Percentiles rank a stretch among this genome's conserved stretches.
Conservation (phyloP, 1,140 invertebrate species). For the Spodoptera frugiperda region DNA sequence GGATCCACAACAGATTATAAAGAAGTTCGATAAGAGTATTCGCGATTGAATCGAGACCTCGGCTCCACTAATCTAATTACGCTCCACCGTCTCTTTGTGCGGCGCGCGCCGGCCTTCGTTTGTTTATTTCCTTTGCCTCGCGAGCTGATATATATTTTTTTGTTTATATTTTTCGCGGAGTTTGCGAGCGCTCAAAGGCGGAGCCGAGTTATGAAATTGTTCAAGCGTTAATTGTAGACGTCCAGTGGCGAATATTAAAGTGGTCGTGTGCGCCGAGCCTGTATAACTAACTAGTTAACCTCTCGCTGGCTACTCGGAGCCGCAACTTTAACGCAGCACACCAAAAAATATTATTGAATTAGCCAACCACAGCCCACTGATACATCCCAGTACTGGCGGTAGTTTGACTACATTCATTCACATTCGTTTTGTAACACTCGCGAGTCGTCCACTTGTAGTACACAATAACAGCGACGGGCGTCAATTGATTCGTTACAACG, state of each 20-base stretch:
- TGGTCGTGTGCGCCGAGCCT: constrained; percentile 66
- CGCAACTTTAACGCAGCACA: constrained; percentile 56
- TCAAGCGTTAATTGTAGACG: constrained; percentile 83
- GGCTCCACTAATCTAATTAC: constrained; percentile 76
- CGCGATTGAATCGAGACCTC: constrained; percentile 52
- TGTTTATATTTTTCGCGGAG: constrained; percentile 66
- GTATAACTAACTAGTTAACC: constrained; percentile 76
- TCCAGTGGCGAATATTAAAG: constrained; percentile 83
- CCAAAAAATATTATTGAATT: constrained; percentile 80
- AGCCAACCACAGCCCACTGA: constrained; percentile 57
- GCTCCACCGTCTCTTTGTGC: constrained; percentile 69
- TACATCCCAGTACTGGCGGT: constrained; percentile 33
- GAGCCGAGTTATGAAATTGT: constrained; percentile 82
- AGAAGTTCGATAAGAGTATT: constrained; percentile 53
- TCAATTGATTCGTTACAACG: no score
- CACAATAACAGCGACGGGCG: no score
- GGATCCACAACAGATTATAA: constrained; percentile 55
- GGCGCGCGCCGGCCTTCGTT: constrained; percentile 66
- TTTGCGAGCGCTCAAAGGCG: constrained; percentile 77
- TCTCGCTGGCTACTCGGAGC: constrained; percentile 49
- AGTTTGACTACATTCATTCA: constrained; percentile 34
- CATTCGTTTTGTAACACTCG: neutral
- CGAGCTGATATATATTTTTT: constrained; percentile 73
- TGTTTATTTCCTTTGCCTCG: constrained; percentile 66
- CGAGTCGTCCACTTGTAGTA: no score